Evolutionary conservation across 2,113 vertebrate species (phyloP).

Genomic region (Mus spicilegus): DNA sequence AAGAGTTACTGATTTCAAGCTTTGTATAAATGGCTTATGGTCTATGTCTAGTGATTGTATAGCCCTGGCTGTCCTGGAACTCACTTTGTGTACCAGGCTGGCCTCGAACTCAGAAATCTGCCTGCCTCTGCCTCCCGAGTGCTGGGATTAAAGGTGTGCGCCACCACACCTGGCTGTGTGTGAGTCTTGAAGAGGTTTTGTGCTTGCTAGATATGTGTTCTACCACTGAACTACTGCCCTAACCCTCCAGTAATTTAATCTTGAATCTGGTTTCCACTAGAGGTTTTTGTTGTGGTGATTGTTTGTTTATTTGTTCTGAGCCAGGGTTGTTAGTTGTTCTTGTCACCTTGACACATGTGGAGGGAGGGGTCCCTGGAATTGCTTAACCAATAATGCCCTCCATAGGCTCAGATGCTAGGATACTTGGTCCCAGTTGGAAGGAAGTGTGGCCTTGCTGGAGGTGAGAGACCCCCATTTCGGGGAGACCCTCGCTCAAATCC

Average conservation of each 20-base stretch:
- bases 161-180: no score
- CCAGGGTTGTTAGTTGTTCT: background rate
- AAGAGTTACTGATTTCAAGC: background rate
- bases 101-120: no score
- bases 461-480: no score
- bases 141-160: no score
- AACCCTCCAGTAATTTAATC: background rate
- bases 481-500: no score
- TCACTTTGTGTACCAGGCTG: no score
- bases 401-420: background rate
- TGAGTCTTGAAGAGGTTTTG: background rate
- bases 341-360: background rate
- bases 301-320: background rate
- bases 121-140: no score
- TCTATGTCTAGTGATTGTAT: background rate
- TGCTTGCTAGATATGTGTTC: background rate
- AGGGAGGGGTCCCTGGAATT: background rate
- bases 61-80: no score
- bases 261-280: background rate
- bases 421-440: background rate
- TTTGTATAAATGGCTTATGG: background rate
- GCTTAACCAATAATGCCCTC: background rate
- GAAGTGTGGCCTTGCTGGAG: background rate
- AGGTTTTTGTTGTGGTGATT: background rate
- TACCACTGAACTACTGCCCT: no score